A percentile compares a stretch with the other conserved stretches of the same genome.
Evolutionary conservation across 2,797 vertebrate genomes (phyloP).

Genomic region (Mionectes olivaceus): DNA sequence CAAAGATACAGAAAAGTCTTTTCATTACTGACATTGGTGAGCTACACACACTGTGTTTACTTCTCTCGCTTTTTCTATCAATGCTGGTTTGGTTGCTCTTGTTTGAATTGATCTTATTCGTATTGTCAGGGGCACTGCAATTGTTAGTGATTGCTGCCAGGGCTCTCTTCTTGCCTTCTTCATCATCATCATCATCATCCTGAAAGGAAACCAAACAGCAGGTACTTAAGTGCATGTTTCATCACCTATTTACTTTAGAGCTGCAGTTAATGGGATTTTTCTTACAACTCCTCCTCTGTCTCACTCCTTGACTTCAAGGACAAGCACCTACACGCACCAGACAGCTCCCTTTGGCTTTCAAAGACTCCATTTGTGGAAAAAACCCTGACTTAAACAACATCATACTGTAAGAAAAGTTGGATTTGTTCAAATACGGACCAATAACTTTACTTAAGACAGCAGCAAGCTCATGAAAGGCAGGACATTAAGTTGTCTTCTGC

Average conservation of each 20-base stretch:
- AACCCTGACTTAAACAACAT: background rate
- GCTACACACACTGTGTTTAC: background rate
- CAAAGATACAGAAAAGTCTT: constrained; percentile 80
- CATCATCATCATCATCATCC: constrained; percentile 72
- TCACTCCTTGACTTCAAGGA: background rate
- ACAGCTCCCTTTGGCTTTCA: background rate
- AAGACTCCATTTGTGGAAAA: background rate
- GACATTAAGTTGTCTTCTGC: background rate
- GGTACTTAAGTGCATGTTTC: background rate
- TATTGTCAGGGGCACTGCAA: constrained; percentile 20
- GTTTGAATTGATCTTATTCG: background rate
- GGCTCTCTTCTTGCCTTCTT: constrained; percentile 88
- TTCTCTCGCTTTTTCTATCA: constrained; percentile 75
- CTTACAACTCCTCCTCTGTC: background rate
- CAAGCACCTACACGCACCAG: background rate
- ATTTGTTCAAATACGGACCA: background rate
- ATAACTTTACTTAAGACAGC: background rate
- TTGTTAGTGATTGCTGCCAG: constrained; percentile 83
- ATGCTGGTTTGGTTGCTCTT: constrained; percentile 74
- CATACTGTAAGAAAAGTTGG: background rate
- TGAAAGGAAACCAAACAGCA: constrained; percentile 21
- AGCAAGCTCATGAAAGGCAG: background rate
- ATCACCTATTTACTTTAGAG: background rate
- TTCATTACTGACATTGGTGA: constrained; percentile 71
- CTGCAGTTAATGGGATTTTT: background rate